phyloP scores from a whole-genome alignment of 2,797 vertebrate species.

The Pelobates cultripes region DNA sequence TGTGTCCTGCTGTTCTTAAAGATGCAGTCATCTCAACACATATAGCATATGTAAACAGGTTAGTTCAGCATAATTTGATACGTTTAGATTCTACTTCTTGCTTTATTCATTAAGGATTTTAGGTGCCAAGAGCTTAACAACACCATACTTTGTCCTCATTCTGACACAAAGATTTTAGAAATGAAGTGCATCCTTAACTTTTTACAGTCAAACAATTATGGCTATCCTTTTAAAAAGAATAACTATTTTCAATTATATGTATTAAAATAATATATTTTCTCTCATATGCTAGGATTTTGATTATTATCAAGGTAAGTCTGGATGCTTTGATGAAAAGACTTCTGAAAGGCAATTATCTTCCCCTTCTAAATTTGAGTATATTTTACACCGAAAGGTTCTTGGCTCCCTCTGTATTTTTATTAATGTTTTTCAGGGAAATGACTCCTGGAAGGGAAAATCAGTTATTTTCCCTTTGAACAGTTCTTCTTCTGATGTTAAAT shows the following conservation, averaged over 20 bases:
- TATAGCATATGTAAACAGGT: no score
- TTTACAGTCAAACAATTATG: background rate
- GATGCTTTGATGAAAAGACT: constrained; percentile 30
- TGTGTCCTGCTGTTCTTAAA: no score
- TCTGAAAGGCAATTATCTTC: constrained; percentile 36
- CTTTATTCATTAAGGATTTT: no score
- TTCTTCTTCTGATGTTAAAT: constrained; percentile 48
- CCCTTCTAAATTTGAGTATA: constrained; percentile 24
- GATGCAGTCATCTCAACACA: no score
- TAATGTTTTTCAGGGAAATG: constrained; percentile 27
- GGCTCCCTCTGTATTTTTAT: constrained; percentile 26
- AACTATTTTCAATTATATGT: background rate
- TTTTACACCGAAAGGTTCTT: constrained; percentile 9
- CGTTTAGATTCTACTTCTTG: no score
- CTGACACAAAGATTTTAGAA: background rate
- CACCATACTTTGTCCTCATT: background rate
- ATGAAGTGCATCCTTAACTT: background rate
- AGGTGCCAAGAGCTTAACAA: background rate
- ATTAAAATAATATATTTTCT: background rate
- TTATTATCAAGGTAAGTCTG: constrained; percentile 42
- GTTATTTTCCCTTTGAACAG: constrained; percentile 47
- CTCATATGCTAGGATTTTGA: constrained; percentile 1
- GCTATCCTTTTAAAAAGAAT: background rate
- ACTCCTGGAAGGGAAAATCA: constrained; percentile 32
- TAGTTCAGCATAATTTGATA: no score